A percentile compares a stretch with the other conserved stretches of the same genome.
These are phyloP conservation scores for Lomographa bimaculata DNA, from an alignment of 2,888 invertebrate genomes.

Conservation along the genomic window DNA sequence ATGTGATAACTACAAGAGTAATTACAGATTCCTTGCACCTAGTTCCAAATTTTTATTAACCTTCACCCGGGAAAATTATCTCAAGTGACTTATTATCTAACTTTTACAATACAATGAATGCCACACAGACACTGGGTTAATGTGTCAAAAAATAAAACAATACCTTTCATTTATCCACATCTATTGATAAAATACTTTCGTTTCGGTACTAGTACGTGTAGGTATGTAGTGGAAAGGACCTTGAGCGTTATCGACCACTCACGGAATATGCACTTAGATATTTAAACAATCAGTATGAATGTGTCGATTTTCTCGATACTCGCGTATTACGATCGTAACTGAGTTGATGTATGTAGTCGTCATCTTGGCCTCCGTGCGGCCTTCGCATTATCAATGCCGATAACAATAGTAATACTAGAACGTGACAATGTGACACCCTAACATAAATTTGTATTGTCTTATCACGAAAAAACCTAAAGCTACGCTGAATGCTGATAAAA, in stretches of 20 bases:
- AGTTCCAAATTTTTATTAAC: too few relatives aligned
- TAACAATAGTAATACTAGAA: conserved; percentile 72
- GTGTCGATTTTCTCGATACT: conserved; percentile 47
- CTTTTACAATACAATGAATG: too few relatives aligned
- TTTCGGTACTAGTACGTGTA: conserved; percentile 39
- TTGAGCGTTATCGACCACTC: conserved; percentile 65
- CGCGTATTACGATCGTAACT: conserved; percentile 32
- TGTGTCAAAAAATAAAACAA: conserved; percentile 39
- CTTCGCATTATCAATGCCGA: conserved; percentile 74
- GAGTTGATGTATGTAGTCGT: conserved; percentile 39
- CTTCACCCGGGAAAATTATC: too few relatives aligned
- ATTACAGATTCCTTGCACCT: too few relatives aligned
- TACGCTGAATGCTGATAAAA: conserved; percentile 56
- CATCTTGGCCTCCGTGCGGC: conserved; percentile 65
- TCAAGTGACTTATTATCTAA: too few relatives aligned
- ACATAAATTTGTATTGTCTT: conserved; percentile 80
- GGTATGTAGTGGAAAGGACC: conserved; percentile 56
- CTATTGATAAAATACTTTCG: conserved; percentile 47
- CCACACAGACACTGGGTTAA: conserved; percentile 36
- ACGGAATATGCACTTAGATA: conserved; percentile 60
- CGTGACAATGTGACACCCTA: conserved; percentile 75
- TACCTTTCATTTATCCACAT: conserved; percentile 38
- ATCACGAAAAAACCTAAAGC: conserved; percentile 65
- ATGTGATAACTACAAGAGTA: too few relatives aligned
- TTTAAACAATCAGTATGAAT: conserved; percentile 58